Base-by-base conservation (phyloP, 2,888 invertebrate genomes). In the Helleia helle region DNA sequence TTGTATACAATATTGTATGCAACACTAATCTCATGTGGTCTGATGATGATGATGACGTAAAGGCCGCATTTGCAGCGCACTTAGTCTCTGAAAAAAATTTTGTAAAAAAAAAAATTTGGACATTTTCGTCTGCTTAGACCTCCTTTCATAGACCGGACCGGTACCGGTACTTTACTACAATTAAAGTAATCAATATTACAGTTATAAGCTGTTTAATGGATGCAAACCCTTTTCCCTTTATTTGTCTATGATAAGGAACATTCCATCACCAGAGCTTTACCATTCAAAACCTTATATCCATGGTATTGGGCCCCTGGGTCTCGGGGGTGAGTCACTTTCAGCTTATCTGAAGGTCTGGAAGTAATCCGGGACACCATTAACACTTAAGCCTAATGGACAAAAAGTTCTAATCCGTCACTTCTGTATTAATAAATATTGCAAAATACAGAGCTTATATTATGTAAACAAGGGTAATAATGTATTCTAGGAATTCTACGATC, bases 341-440 rank as follows among this genome's bases (percentile, higher is more conserved):
- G 51, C 58, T 76, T 79, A 77, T 77, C 77, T 60, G 25, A 28
- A 40, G 49, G 46, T 50, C 49, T 44, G 46, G 58, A 65, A 60
- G 64, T 83, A 80, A 80, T 79, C 80, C 79, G 65, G 67, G 60
- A 65, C 65, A 51, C 77, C 81, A 77, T 79, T 81, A 80, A 81
- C 80, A 81, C 76, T 75, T 70, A 71, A 71, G 65, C 59, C 70
- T 81, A 83, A 83, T 83, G 83, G 83, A 81, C 81, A 80, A 80
- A 81, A 83, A 83, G 70, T 55, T 59, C 55, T 80, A 81, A 83
- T 79, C 81, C 76, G 59, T 55, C 49, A 59, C 60, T 69, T 67
- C 69, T 70, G 51, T 54, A 52, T 58, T 55, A 63, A 69, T 66
- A 65, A 66, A 50, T 41, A 28, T 38, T 38, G 38, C 38, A 38